Conservation (phyloP, 2,797 vertebrate genomes). For the Aeoliscus strigatus region DNA sequence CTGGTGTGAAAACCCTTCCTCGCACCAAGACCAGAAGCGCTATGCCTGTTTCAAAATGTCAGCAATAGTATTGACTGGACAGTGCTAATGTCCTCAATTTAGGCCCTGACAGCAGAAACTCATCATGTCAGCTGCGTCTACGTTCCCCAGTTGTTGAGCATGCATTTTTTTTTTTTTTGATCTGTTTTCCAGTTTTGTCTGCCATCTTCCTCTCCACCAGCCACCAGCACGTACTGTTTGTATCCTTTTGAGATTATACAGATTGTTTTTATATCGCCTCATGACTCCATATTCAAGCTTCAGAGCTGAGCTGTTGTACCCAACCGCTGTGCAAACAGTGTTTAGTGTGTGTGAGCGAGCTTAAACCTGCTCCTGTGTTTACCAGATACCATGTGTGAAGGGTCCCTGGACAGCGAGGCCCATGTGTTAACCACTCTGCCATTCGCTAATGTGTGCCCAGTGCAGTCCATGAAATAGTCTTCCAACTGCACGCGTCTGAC, state of each 20-base stretch:
- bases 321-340: slow-evolving; percentile 2
- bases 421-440: slow-evolving; percentile 47
- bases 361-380: slow-evolving; percentile 35
- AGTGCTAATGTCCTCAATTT: too few relatives aligned
- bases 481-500: neutral
- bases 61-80: too few relatives aligned
- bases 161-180: too few relatives aligned
- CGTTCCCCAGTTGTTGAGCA: too few relatives aligned
- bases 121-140: too few relatives aligned
- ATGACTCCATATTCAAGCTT: slow-evolving; percentile 18
- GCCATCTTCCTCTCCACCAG: too few relatives aligned
- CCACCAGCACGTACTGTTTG: too few relatives aligned
- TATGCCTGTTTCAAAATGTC: too few relatives aligned
- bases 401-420: slow-evolving; percentile 34
- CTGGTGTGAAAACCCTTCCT: neutral
- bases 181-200: too few relatives aligned
- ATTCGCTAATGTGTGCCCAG: slow-evolving; percentile 37
- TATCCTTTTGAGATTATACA: slow-evolving; percentile 15
- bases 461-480: slow-evolving; percentile 9
- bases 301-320: slow-evolving; percentile 21
- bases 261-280: slow-evolving; percentile 20
- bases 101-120: too few relatives aligned
- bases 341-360: slow-evolving; percentile 8
- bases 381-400: slow-evolving; percentile 23
- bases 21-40: neutral